Conservation (phyloP, 2,113 vertebrate genomes). For the Bos javanicus region DNA sequence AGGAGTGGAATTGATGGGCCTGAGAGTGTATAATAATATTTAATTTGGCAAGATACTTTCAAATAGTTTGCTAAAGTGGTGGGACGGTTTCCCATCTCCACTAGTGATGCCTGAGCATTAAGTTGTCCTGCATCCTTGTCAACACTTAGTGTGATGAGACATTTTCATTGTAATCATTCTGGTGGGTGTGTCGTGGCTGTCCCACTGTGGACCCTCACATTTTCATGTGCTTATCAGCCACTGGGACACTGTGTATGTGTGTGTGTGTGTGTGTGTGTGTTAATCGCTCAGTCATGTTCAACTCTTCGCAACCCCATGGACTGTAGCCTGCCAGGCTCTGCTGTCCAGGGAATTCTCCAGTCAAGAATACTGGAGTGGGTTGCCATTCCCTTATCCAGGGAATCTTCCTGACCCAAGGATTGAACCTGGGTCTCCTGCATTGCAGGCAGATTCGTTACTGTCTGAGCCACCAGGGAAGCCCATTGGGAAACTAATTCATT, state of each 20-base stretch:
- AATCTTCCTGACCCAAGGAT: background rate
- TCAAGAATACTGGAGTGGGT: background rate
- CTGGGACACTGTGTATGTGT: background rate
- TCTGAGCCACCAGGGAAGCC: background rate
- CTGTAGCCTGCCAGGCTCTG: background rate
- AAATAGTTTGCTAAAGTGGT: background rate
- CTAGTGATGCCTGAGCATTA: accelerated
- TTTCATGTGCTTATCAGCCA: background rate
- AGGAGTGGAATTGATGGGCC: background rate
- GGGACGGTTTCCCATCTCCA: background rate
- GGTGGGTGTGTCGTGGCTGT: background rate
- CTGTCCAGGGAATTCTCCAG: background rate
- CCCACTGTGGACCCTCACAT: background rate
- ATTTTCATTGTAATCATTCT: background rate
- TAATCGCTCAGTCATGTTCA: background rate
- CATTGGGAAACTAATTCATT: background rate
- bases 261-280: background rate
- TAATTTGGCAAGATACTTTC: background rate
- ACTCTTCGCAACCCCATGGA: background rate
- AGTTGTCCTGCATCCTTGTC: background rate
- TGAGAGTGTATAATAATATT: background rate
- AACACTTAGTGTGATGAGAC: background rate
- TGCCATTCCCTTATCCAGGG: background rate
- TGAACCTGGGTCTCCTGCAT: background rate
- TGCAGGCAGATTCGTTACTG: background rate